These are phyloP conservation scores for Thrips palmi DNA, from an alignment of 1,140 invertebrate species.

Conservation along the genomic window DNA sequence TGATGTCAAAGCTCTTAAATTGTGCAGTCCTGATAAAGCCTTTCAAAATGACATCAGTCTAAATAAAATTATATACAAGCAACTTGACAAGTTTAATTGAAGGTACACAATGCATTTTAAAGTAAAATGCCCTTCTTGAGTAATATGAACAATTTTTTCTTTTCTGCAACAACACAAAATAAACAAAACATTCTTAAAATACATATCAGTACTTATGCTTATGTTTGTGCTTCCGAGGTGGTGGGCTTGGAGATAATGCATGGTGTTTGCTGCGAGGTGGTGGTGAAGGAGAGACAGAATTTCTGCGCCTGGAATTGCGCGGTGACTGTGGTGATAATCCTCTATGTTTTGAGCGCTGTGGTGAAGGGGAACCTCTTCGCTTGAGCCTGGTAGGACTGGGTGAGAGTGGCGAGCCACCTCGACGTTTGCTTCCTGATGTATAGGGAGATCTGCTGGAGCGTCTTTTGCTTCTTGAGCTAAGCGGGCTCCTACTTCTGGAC, in stretches of 20 bases:
- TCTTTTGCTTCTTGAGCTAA: constrained; percentile 6
- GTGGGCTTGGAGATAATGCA: constrained; percentile 18
- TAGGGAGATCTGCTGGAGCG: constrained; percentile 5
- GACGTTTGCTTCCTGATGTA: not conserved
- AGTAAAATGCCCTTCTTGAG: too few relatives aligned
- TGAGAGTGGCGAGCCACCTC: not conserved
- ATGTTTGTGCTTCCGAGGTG: constrained; percentile 29
- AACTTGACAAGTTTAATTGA: too few relatives aligned
- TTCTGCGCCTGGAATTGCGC: constrained; percentile 1
- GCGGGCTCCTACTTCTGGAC: constrained; percentile 14
- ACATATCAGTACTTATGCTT: constrained; percentile 31
- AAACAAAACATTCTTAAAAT: not conserved
- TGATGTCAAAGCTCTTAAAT: too few relatives aligned
- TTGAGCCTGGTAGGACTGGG: constrained; percentile 2
- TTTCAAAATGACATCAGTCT: too few relatives aligned
- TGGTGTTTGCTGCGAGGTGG: constrained; percentile 11
- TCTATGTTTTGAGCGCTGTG: constrained; percentile 24
- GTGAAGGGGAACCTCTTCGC: constrained; percentile 11
- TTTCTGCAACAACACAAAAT: too few relatives aligned
- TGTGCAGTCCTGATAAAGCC: too few relatives aligned
- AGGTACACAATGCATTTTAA: too few relatives aligned
- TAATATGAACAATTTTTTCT: too few relatives aligned
- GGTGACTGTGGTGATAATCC: constrained; percentile 11
- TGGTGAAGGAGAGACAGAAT: constrained; percentile 11
- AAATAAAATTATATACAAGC: too few relatives aligned